Conservation (phyloP, 2,113 vertebrate genomes). For the Paramisgurnus dabryanus region DNA sequence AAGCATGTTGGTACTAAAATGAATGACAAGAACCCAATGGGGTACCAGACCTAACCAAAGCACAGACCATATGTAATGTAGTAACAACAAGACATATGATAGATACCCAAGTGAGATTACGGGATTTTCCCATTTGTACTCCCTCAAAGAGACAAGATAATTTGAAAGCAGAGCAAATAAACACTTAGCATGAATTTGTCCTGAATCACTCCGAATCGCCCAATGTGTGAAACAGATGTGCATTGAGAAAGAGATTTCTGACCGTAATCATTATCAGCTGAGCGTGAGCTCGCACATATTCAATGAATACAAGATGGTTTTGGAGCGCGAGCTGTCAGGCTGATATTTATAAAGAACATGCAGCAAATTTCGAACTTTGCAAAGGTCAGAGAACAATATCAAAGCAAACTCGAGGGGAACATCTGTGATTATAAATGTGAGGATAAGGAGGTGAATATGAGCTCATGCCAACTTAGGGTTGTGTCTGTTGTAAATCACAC, state of each 20-base stretch:
- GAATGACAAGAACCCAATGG: too few relatives aligned
- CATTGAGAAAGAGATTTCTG: not conserved
- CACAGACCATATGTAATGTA: not conserved
- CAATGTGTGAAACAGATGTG: conserved; percentile 58
- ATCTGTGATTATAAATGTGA: too few relatives aligned
- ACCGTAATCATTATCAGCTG: conserved; percentile 32
- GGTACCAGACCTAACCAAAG: not conserved
- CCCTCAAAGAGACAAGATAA: conserved; percentile 45
- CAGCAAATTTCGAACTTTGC: conserved; percentile 24
- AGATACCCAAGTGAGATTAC: conserved; percentile 6
- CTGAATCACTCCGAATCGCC: conserved; percentile 19
- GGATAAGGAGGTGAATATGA: not conserved
- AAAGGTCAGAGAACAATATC: conserved; percentile 20
- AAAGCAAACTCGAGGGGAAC: not conserved
- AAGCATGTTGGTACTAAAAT: too few relatives aligned
- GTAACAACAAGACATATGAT: not conserved
- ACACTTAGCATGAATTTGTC: conserved; percentile 47
- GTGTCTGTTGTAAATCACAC: conserved; percentile 10
- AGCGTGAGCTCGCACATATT: conserved; percentile 5
- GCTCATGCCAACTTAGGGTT: not conserved
- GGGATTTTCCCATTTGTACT: conserved; percentile 35
- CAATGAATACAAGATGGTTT: not conserved
- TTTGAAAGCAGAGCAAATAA: conserved; percentile 39
- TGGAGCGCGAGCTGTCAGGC: not conserved
- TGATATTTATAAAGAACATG: conserved; percentile 25